Evolutionary conservation across 2,888 invertebrate genomes (phyloP).

Genomic region (Lymantria monacha): DNA sequence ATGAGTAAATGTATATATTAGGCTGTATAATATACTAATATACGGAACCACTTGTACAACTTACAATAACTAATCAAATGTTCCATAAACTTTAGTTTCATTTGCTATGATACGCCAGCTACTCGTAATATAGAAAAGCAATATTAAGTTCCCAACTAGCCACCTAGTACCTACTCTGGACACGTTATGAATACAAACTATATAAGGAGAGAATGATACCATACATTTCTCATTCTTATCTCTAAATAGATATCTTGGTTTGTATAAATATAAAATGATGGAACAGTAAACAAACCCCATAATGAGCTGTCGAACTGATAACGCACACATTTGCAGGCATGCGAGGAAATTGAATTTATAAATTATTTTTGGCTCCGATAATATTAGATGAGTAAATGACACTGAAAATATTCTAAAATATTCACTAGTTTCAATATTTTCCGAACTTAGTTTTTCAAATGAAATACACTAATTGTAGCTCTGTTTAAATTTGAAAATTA

Average conservation of each 20-base stretch:
- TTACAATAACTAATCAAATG: background rate
- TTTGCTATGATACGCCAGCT: background rate
- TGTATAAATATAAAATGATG: conserved; percentile 34
- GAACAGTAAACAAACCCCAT: conserved; percentile 45
- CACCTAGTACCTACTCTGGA: background rate
- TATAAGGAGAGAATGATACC: background rate
- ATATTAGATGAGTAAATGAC: background rate
- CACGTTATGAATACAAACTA: background rate
- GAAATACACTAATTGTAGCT: no score
- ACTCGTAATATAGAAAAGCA: background rate
- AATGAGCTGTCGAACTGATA: conserved; percentile 53
- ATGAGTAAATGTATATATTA: no score
- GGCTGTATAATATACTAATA: no score
- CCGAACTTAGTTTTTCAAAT: no score
- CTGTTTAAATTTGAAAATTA: no score
- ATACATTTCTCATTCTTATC: background rate
- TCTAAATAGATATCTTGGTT: background rate
- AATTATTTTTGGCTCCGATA: conserved; percentile 34
- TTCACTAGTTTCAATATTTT: background rate
- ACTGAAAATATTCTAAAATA: background rate
- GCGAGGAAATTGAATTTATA: conserved; percentile 52
- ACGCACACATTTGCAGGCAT: conserved; percentile 43
- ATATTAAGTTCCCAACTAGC: background rate
- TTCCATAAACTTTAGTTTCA: background rate
- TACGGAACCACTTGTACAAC: background rate